Percentiles rank a stretch among this genome's conserved stretches.
These are phyloP conservation scores for Enteromius argenteus DNA, from an alignment of 2,797 vertebrate species.

Conservation along the genomic window DNA sequence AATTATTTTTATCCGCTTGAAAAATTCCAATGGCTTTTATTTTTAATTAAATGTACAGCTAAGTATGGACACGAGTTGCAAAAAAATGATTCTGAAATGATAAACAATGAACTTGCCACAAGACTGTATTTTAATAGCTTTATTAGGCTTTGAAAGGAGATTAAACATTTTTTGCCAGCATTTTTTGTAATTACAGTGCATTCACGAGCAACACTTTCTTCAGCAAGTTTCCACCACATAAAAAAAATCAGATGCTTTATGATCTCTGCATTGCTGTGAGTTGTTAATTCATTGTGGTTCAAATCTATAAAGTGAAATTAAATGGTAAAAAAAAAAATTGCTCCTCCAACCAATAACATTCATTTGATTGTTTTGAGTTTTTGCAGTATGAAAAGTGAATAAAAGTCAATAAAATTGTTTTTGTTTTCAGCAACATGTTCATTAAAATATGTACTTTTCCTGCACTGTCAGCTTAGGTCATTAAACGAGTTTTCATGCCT, in stretches of 20 bases:
- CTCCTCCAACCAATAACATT: constrained; percentile 23
- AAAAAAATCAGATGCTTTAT: constrained; percentile 34
- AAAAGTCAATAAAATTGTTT: constrained; percentile 21
- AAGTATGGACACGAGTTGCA: neutral
- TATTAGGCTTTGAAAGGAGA: neutral
- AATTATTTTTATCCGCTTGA: neutral
- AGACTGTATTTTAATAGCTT: constrained; percentile 5
- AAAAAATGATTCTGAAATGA: constrained; percentile 4
- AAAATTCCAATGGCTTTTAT: neutral
- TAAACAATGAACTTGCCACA: constrained; percentile 4
- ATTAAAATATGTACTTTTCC: constrained; percentile 26
- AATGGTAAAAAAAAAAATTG: constrained; percentile 22
- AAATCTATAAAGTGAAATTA: constrained; percentile 48
- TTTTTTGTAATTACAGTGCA: constrained; percentile 11
- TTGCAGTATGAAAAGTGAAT: constrained; percentile 36
- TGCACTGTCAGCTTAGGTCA: constrained; percentile 4
- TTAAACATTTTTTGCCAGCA: constrained; percentile 12
- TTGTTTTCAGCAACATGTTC: constrained; percentile 26
- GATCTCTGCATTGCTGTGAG: constrained; percentile 24
- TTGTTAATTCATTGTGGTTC: constrained; percentile 47
- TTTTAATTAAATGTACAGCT: constrained; percentile 27
- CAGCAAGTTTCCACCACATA: constrained; percentile 47
- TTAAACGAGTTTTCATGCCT: constrained; percentile 38
- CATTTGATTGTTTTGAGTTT: constrained; percentile 28
- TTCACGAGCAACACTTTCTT: constrained; percentile 26